Evolutionary conservation across 2,797 vertebrate genomes (phyloP), one percentile per base, ranked within the genome.

Genomic region (Allobates femoralis): DNA sequence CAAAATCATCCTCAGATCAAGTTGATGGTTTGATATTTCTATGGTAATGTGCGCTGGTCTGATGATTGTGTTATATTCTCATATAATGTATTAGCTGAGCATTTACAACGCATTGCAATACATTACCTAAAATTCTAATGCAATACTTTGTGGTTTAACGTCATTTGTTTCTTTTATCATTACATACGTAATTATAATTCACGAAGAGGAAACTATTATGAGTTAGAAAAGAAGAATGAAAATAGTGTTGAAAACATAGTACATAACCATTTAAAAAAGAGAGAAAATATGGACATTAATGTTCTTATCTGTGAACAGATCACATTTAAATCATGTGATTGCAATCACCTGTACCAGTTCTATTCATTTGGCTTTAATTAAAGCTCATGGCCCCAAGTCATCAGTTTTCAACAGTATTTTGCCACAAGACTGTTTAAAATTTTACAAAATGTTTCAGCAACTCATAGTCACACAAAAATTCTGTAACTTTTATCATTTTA

Each of bases 1-100:
- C 32, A 53, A 82, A 81, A 76, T 76, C 26, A 41, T 85, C 51
- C 79, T 30, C 73, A 80, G 37, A 62, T 51, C 21, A 53, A 66
- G 50, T 51, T 78, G 32, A 73, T 83, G n/a, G 67, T 79, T 71
- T 79, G 18, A 8, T 37, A 78, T 78, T 83, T 83, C 21, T 74
- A 74, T 55, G 12, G 62, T 78, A 55, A 37, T 78, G 34, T 58
- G 32, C 64, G 55, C 79, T n/a, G n/a, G n/a, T 69, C 21, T 23
- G 19, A 64, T 56, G 50, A 69, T 71, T 71, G 64, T 80, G 76
- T 64, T 62, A 50, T 28, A 28, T 46, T 46, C n/a, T 28, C 79
- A 69, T 81, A 18, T 71, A 67, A 67, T 26, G 51, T 56, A 37
- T 83, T 83, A 71, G 67, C 15, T n/a, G 16, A n/a, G 32, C 53